Evolutionary conservation across 2,113 vertebrate genomes (phyloP).

Genomic region (Chascanopsetta lugubris): DNA sequence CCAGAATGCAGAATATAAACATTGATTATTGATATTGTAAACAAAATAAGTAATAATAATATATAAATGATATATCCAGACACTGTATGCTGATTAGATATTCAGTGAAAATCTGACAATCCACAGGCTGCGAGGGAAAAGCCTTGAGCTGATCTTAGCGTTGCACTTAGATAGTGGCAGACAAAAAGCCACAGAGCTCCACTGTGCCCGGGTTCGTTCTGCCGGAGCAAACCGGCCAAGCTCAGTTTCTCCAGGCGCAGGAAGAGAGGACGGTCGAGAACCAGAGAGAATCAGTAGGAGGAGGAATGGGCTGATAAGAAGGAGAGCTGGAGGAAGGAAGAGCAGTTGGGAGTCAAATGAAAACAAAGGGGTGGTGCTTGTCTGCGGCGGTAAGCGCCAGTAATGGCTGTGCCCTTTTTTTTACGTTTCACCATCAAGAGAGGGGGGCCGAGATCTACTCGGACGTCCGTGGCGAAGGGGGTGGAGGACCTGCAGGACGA

Average conservation of each 20-base stretch:
- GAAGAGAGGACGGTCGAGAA: conserved; percentile 25
- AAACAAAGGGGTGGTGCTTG: conserved; percentile 38
- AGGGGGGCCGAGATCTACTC: conserved; percentile 58
- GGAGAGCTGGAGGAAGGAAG: conserved; percentile 46
- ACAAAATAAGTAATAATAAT: background rate
- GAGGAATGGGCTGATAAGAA: conserved; percentile 56
- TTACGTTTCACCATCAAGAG: conserved; percentile 44
- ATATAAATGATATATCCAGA: too few relatives aligned
- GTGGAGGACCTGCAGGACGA: conserved; percentile 69
- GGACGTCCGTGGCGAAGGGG: conserved; percentile 54
- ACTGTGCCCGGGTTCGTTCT: conserved; percentile 44
- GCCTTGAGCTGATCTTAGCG: conserved; percentile 48
- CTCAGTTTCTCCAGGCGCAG: conserved; percentile 40
- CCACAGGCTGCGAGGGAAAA: conserved; percentile 4
- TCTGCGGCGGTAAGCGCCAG: conserved; percentile 44
- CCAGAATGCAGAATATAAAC: too few relatives aligned
- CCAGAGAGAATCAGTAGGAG: conserved; percentile 27
- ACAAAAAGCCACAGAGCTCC: conserved; percentile 46
- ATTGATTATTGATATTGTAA: too few relatives aligned
- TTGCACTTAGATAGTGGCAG: conserved; percentile 30
- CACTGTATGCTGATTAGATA: background rate
- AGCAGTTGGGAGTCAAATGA: conserved; percentile 30
- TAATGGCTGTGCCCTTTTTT: conserved; percentile 65
- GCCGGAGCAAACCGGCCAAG: conserved; percentile 52
- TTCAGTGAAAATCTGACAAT: background rate